Base-by-base conservation (phyloP, 2,888 invertebrate genomes). In the Patella ulyssiponensis region DNA sequence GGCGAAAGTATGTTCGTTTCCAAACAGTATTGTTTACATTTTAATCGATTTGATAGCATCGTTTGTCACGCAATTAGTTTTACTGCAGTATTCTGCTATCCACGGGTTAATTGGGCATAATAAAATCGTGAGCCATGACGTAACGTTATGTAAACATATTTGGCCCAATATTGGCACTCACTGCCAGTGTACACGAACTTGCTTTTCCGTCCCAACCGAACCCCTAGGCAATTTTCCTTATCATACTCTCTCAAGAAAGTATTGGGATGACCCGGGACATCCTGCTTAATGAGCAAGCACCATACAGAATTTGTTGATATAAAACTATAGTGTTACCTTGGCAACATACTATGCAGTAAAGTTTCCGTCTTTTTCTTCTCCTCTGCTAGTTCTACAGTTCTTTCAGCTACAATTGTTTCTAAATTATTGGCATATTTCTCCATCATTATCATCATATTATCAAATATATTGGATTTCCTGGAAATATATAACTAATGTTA, bases 391-490 rank as follows among this genome's bases (percentile, higher is more conserved):
- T 97, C 97, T 91, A 96, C 96, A 0, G 98, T 98, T 77, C 98
- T 93, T 91, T 98, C 98, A 87, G 97, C 97, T 0, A 98, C 98
- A 7, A 98, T 93, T 0, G 95, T 96, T 92, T 98, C 98, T 86
- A 98, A 93, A 92, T 98, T 98, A 89, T 96, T 97, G 12, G 98
- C 97, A 90, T 98, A 98, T 89, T 97, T 97, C 91, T 98, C 98
- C 97, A 98, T 97, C 95, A 98, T 96, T 0, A 96, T 96, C 94
- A 98, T 96, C 97, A 98, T 98, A 90, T 98, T 98, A 92, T 98
- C 98, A 88, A 98, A 97, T 86, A 98, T 98, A 92, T 98, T 98
- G 51, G 90, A 86, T 69, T 87, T 86, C 79, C 91, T 91, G 82
- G 12, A 84, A 80, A 27, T 56, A 75, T 23, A 58, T 74, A 70